A percentile compares a stretch with the other conserved stretches of the same genome.
phyloP scores from a whole-genome alignment of 2,797 vertebrate genomes.

The Chrysocyon brachyurus region DNA sequence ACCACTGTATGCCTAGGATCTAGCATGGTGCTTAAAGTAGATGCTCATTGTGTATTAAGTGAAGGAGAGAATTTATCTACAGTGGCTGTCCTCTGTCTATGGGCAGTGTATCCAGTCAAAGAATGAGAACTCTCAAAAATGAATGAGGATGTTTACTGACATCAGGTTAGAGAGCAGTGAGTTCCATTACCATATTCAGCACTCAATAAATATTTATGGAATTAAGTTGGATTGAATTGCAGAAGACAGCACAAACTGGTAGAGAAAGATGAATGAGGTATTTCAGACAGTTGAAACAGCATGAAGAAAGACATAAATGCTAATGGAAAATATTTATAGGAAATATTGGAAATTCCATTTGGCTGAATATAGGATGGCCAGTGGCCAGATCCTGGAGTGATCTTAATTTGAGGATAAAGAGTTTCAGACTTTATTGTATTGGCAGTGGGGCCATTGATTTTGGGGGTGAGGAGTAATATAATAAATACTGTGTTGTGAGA shows the following conservation, averaged over 20 bases:
- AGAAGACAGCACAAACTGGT: neutral
- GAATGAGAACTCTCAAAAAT: constrained; percentile 13
- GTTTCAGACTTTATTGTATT: neutral
- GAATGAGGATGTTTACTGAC: constrained; percentile 23
- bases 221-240: neutral
- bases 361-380: neutral
- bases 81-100: neutral
- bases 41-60: neutral
- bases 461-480: neutral
- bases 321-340: constrained; percentile 39
- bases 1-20: neutral
- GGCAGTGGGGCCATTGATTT: neutral
- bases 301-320: constrained; percentile 26
- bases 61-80: neutral
- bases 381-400: constrained; percentile 23
- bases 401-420: constrained; percentile 50
- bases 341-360: constrained; percentile 16
- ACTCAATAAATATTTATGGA: constrained; percentile 47
- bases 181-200: neutral
- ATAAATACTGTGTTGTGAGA: neutral
- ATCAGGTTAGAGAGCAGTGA: neutral
- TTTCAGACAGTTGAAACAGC: neutral
- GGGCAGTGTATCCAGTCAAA: neutral
- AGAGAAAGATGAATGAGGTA: neutral
- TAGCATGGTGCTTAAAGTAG: neutral